phyloP scores from a whole-genome alignment of 2,888 invertebrate species.

The Platypus cylindrus region DNA sequence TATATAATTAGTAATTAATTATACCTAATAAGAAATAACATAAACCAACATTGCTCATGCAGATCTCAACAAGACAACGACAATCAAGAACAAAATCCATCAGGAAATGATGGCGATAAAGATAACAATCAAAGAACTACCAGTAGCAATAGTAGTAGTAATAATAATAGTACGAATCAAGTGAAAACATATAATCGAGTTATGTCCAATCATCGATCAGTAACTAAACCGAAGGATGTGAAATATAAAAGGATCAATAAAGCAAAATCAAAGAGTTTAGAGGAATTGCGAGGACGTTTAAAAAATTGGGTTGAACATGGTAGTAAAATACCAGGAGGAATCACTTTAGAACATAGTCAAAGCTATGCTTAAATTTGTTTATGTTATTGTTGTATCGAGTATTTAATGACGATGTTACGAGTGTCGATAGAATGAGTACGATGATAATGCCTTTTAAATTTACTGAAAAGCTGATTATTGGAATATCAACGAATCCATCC shows the following conservation, averaged over 20 bases:
- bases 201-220: conserved; percentile 82
- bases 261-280: conserved; percentile 79
- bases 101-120: conserved; percentile 26
- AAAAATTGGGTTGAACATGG: conserved; percentile 81
- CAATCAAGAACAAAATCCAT: conserved; percentile 25
- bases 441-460: too few species aligned
- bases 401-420: too few species aligned
- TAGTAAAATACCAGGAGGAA: conserved; percentile 50
- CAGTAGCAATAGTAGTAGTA: conserved; percentile 10
- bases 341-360: conserved; percentile 52
- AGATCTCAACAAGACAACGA: conserved; percentile 24
- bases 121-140: conserved; percentile 8
- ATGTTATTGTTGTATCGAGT: not conserved
- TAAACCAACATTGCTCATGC: conserved; percentile 3
- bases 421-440: too few species aligned
- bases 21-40: not conserved
- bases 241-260: conserved; percentile 85
- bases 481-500: too few species aligned
- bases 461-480: too few species aligned
- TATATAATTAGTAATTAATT: not conserved
- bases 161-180: conserved; percentile 37
- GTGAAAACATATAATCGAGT: conserved; percentile 54
- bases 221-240: conserved; percentile 82
- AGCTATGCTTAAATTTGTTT: conserved; percentile 29
- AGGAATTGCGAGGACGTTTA: conserved; percentile 67